phyloP scores from a whole-genome alignment of 92 coral and sea anemone species.

The Phenganax stokvisi region DNA sequence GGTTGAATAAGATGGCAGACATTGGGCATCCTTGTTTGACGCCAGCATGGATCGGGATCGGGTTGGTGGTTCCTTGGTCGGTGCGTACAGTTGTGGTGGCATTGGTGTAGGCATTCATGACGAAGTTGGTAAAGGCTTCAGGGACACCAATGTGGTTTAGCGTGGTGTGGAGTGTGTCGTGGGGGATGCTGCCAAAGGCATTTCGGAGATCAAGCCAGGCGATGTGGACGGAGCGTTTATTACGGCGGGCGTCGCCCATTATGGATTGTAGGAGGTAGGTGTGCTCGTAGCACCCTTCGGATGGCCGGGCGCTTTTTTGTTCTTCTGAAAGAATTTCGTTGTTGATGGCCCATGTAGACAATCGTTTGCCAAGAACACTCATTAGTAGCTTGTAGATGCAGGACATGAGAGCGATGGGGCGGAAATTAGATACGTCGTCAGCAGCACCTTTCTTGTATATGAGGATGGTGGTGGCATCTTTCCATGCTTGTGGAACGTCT shows the following conservation, averaged over 20 bases:
- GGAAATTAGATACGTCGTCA: slow-evolving; percentile 29
- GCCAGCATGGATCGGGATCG: no score
- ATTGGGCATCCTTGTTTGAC: slow-evolving; percentile 33
- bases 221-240: slow-evolving; percentile 1
- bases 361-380: slow-evolving; percentile 32
- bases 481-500: slow-evolving; percentile 33
- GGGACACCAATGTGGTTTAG: no score
- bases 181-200: not conserved
- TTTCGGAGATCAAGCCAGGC: slow-evolving; percentile 39
- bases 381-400: slow-evolving; percentile 38
- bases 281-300: slow-evolving; percentile 33
- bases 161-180: no score
- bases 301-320: slow-evolving; percentile 33
- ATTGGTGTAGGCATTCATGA: no score
- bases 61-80: no score
- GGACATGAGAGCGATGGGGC: slow-evolving; percentile 40
- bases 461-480: slow-evolving; percentile 29
- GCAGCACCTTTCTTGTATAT: slow-evolving; percentile 28
- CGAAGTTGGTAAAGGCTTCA: no score
- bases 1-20: slow-evolving; percentile 29
- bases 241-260: slow-evolving; percentile 29
- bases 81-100: no score
- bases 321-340: slow-evolving; percentile 32
- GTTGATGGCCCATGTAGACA: slow-evolving; percentile 28
- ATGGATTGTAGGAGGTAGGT: slow-evolving; percentile 34